phyloP scores from a whole-genome alignment of 30 jellyfish, hydroid and myxozoan species.

The Hydractinia echinata region DNA sequence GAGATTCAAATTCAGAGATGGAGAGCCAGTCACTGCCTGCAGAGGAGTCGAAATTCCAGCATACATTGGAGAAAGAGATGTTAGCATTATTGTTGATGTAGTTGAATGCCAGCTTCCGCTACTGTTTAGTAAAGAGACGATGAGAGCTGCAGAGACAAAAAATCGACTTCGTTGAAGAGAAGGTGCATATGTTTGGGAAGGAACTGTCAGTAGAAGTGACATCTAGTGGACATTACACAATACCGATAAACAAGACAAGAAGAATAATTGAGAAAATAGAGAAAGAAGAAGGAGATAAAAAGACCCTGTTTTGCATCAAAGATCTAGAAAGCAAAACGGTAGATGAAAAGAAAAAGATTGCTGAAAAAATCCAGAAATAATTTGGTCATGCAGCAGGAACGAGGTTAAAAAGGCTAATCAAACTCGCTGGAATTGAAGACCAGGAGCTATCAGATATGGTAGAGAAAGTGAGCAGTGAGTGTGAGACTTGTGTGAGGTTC shows the following conservation, averaged over 20 bases:
- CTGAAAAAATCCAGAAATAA: no score
- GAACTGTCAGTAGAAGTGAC: background rate
- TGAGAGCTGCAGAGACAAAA: background rate
- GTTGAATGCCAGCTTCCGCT: no score
- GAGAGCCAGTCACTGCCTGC: background rate
- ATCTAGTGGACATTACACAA: background rate
- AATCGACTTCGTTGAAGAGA: fast-evolving
- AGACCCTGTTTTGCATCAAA: no score
- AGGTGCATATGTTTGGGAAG: background rate
- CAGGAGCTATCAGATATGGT: background rate
- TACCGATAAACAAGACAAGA: background rate
- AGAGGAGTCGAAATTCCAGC: background rate
- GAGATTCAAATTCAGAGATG: conserved; percentile 34
- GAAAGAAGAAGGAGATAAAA: background rate
- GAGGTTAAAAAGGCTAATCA: no score
- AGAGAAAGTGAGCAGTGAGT: background rate
- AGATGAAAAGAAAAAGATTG: no score
- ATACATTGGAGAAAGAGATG: background rate
- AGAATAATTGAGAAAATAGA: background rate
- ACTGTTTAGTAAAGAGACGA: no score
- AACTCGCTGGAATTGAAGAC: background rate
- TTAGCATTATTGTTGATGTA: background rate
- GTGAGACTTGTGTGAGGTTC: background rate
- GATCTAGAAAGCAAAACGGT: no score
- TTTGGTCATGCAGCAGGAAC: no score